Base-by-base conservation (phyloP, 2,113 vertebrate species). In the Henicopernis longicauda region DNA sequence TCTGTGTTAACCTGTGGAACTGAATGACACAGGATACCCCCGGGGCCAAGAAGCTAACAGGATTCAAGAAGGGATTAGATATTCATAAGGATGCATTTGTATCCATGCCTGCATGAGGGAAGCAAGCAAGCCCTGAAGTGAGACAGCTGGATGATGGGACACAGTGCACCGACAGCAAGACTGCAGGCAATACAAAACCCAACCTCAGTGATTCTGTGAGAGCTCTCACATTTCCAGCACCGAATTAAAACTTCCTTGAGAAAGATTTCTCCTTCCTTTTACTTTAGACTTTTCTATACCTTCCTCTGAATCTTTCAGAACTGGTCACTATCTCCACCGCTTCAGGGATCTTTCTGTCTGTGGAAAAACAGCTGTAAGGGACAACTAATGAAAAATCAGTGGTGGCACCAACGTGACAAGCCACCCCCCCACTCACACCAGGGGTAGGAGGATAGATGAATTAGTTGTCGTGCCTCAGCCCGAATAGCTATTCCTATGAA, bases 401-500 rank as follows among this genome's bases (percentile, higher is more conserved):
- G 23, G 47, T 74, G 61, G 22, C 57, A 93, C 49, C 44, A 65
- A 57, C 31, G 14, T 67, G 61, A 31, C 69, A 36, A 85, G 9
- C 9, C 7, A 16, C 5, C 7, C 5, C 5, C 2, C 2, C 1
- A 1, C 29, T 29, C 52, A 27, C 13, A 54, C 19, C 21, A 38
- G 40, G 20, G 23, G 17, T 69, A 58, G 52, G 44, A 88, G n/a
- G 77, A 26, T 1, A 50, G n/a, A 65, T 71, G 6, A 79, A 80
- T 69, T 45, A 44, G 26, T 11, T 71, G 52, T 50, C 34, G 31
- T 40, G 47, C 38, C 49, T 50, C 70, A 93, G 26, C 11, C 29
- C 59, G 44, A 62, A 40, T 42, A 11, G 3, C 11, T 54, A 5
- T 42, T 91, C 45, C 50, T 54, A 18, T 47, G 61, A 86, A 50